Base-by-base conservation (phyloP, 2,888 invertebrate genomes). In the Myopa testacea region DNA sequence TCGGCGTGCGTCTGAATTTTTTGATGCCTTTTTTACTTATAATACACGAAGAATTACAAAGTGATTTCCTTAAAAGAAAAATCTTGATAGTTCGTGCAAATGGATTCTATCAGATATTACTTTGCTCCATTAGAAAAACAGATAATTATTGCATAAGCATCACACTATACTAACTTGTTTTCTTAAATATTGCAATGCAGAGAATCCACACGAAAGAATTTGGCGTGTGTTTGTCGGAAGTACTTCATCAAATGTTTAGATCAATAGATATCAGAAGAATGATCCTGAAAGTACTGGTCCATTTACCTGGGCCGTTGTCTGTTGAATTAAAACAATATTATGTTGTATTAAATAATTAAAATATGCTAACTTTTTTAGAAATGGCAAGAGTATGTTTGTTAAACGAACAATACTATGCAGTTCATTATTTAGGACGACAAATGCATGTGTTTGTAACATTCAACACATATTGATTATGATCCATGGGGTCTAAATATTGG, bases 231-330 rank as follows among this genome's bases (percentile, higher is more conserved):
- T 78, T 75, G 74, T 75, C 74, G 70, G 50, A 40, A 76, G 71
- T 63, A 76, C 62, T 71, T 71, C 52, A 70, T 50, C 75, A 75
- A 70, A 63, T 50, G 62, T 69, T 69, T 73, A 52, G 38, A 77
- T 6, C 74, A 70, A 75, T 70, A 60, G 62, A 62, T 77, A 77
- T 74, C 74, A 60, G 70, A 74, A 55, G 63, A 62, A 67, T n/a
- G 67, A 67, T 72, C 72, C 70, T 71, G 68, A 69, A 68, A 60
- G 58, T 68, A 37, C 14, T 77, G 83, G 86, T 87, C 89, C 87
- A 86, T 85, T 88, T 88, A 88, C 85, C 88, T 89, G 86, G 88
- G 88, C 88, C 88, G 84, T 88, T 89, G 88, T 86, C 88, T 88
- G 87, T 87, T 82, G 81, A 82, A 80, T 74, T 81, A 6, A 45